A percentile compares a stretch with the other conserved stretches of the same genome.
phyloP scores from a whole-genome alignment of 2,797 vertebrate species.

The Mus caroli region DNA sequence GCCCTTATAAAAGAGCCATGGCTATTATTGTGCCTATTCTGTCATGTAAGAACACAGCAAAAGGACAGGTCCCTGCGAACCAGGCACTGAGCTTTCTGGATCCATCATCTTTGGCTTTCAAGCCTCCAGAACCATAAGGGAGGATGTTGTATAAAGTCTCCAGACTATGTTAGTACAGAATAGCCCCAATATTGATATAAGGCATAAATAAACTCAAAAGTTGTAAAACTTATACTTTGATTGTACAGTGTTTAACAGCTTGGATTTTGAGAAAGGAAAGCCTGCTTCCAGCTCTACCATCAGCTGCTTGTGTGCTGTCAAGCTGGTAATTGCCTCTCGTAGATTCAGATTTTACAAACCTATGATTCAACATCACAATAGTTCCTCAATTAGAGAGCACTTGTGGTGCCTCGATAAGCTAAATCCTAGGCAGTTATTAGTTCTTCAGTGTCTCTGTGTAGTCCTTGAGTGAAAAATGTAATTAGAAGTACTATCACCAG shows the following conservation, averaged over 20 bases:
- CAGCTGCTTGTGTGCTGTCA: not conserved
- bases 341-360: slow-evolving; percentile 34
- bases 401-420: not conserved
- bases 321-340: slow-evolving; percentile 12
- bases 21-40: not conserved
- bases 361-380: not conserved
- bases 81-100: not conserved
- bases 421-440: not conserved
- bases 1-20: not conserved
- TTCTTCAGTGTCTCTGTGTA: not conserved
- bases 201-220: not conserved
- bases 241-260: not conserved
- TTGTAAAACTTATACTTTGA: not conserved
- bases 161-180: not conserved
- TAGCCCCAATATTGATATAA: not conserved
- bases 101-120: not conserved
- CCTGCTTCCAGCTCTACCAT: not conserved
- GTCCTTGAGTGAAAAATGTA: not conserved
- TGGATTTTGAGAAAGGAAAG: not conserved
- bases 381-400: not conserved
- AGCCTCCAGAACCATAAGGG: not conserved
- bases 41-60: not conserved
- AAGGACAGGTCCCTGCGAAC: not conserved
- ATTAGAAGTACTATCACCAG: not conserved
- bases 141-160: not conserved